Base-by-base conservation (phyloP, 2,888 invertebrate genomes). In the Lasioglossum calceatum region DNA sequence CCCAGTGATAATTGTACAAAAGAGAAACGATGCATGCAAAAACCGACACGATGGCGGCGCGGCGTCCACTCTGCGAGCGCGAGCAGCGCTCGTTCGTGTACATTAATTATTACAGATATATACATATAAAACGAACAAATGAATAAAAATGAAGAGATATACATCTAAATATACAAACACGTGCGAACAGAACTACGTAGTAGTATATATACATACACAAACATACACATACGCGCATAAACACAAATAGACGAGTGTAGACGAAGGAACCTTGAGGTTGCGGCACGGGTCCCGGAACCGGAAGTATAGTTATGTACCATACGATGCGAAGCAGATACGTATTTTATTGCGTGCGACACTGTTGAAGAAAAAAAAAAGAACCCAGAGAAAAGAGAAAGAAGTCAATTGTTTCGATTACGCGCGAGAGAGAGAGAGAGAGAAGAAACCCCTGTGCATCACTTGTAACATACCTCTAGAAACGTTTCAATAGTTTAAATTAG, bases 401-500 rank as follows among this genome's bases (percentile, higher is more conserved):
- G 90, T 91, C 88, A 91, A 91, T 90, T 90, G 91, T 89, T 85
- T 85, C 85, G 80, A 91, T 91, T 91, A 89, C 47, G 79, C 67
- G 39, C 19, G 64, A 32, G 79, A 58, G 36, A 36, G 85, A 8
- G 54, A 23, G 10, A 10, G 54, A 76, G 5, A 32, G 5, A 86
- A 88, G 70, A 70, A 70, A 73, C 91, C 86, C 88, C 85, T 88
- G 32, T 64, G 81, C 91, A 90, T 89, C 91, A 88, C 91, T 32
- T 91, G 86, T 90, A 91, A 90, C 86, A 87, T 90, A 90, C 91
- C 91, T 89, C 83, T 83, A 90, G 88, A 89, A 58, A 86, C 81
- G 89, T 90, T 82, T 90, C 87, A 89, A 89, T 87, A 91, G 84
- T 89, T 88, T 90, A 92, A 64, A 92, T 94, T 94, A 93, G 92